These are phyloP conservation scores for Edolisoma coerulescens DNA, from an alignment of 2,113 vertebrate species.

Conservation along the genomic window DNA sequence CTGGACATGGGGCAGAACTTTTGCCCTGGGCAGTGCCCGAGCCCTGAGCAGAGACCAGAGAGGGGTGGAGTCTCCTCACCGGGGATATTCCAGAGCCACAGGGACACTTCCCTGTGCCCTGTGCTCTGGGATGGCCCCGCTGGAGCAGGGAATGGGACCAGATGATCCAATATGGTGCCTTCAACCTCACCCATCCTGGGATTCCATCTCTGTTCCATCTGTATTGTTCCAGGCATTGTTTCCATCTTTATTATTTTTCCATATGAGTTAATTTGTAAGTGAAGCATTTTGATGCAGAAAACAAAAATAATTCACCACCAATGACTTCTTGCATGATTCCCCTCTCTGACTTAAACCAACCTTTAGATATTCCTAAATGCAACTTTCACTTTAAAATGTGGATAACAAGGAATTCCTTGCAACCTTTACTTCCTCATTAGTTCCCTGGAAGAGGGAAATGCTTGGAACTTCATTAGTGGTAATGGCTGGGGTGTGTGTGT, in stretches of 20 bases:
- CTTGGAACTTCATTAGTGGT: neutral
- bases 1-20: neutral
- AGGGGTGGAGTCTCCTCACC: neutral
- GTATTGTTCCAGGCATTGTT: too few relatives aligned
- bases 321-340: rapidly evolving
- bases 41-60: neutral
- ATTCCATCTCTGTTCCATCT: neutral
- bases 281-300: neutral
- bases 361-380: neutral
- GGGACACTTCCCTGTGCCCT: neutral
- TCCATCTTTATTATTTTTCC: too few relatives aligned
- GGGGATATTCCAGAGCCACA: neutral
- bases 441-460: neutral
- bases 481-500: neutral
- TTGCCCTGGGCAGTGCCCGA: neutral
- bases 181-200: neutral
- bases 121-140: neutral
- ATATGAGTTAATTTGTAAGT: too few relatives aligned
- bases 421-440: neutral
- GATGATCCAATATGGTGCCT: neutral
- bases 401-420: neutral
- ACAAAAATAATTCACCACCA: neutral
- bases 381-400: neutral
- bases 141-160: neutral
- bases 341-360: neutral